Evolutionary conservation across 2,888 invertebrate genomes (phyloP).

Genomic region (Napeogenes sylphis): DNA sequence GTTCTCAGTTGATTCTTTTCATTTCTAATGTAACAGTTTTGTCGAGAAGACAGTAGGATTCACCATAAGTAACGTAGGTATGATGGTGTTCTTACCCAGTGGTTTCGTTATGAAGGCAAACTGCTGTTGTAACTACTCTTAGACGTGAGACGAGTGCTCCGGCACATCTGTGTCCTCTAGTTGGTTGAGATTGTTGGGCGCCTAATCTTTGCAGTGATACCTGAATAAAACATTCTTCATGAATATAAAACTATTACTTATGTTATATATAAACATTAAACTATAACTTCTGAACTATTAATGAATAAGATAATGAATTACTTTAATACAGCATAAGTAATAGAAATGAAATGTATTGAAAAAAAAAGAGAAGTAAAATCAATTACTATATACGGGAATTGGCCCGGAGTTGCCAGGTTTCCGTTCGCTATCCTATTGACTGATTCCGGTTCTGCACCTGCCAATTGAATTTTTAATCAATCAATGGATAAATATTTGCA

Average conservation of each 20-base stretch:
- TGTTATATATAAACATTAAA: too few species aligned
- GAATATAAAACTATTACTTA: too few species aligned
- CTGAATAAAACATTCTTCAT: constrained; percentile 18
- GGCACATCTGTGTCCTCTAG: constrained; percentile 38
- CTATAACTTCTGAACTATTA: too few species aligned
- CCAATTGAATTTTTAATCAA: constrained; percentile 14
- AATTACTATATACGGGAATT: constrained; percentile 39
- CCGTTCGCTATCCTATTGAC: constrained; percentile 36
- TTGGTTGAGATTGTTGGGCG: constrained; percentile 9
- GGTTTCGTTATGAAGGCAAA: constrained; percentile 27
- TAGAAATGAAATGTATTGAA: too few species aligned
- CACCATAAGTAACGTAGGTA: too few species aligned
- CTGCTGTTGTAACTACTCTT: constrained; percentile 36
- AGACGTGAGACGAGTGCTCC: constrained; percentile 35
- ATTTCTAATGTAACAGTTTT: too few species aligned
- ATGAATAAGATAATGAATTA: too few species aligned
- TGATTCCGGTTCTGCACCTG: constrained; percentile 19
- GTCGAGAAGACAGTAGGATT: too few species aligned
- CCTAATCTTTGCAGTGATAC: constrained; percentile 33
- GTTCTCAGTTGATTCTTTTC: too few species aligned
- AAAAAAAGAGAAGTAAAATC: constrained; percentile 1
- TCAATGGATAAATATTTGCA: not conserved
- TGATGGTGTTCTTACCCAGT: constrained; percentile 25
- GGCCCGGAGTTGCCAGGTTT: constrained; percentile 27
- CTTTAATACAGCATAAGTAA: too few species aligned